phyloP scores from a whole-genome alignment of 2,888 invertebrate genomes.

The Amorpha juglandis region DNA sequence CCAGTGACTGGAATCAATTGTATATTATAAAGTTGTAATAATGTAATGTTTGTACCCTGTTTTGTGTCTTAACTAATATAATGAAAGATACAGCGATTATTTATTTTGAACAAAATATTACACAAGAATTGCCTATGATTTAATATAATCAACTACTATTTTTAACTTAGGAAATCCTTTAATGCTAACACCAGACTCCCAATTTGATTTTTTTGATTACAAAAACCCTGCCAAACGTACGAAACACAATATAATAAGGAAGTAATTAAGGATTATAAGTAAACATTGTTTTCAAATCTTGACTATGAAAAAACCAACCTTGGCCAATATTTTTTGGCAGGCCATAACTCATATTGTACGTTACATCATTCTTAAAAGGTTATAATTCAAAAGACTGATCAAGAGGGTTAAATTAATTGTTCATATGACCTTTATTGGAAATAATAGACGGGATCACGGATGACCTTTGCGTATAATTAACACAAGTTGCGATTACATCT shows the following conservation, averaged over 20 bases:
- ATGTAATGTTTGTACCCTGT: too few relatives aligned
- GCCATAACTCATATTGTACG: neutral
- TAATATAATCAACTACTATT: neutral
- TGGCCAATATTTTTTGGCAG: neutral
- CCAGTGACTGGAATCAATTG: too few relatives aligned
- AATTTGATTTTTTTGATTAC: neutral
- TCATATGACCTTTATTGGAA: constrained; percentile 29
- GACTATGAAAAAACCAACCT: neutral
- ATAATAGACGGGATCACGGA: constrained; percentile 44
- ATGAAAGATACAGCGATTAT: too few relatives aligned
- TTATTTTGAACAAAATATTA: too few relatives aligned
- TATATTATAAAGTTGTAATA: too few relatives aligned
- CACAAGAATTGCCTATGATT: too few relatives aligned
- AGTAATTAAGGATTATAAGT: constrained; percentile 1
- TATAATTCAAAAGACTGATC: neutral
- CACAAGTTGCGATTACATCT: constrained; percentile 59
- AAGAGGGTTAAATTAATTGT: neutral
- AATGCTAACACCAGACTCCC: neutral
- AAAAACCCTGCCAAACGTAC: neutral
- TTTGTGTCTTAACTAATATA: too few relatives aligned
- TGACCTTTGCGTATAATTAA: constrained; percentile 60
- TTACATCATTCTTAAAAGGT: neutral
- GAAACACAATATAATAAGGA: constrained; percentile 10
- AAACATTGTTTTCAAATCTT: neutral
- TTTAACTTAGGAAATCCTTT: neutral